A percentile compares a stretch with the other conserved stretches of the same genome.
These are phyloP conservation scores for Zapus hudsonius DNA, from an alignment of 2,113 vertebrate species.

Conservation along the genomic window DNA sequence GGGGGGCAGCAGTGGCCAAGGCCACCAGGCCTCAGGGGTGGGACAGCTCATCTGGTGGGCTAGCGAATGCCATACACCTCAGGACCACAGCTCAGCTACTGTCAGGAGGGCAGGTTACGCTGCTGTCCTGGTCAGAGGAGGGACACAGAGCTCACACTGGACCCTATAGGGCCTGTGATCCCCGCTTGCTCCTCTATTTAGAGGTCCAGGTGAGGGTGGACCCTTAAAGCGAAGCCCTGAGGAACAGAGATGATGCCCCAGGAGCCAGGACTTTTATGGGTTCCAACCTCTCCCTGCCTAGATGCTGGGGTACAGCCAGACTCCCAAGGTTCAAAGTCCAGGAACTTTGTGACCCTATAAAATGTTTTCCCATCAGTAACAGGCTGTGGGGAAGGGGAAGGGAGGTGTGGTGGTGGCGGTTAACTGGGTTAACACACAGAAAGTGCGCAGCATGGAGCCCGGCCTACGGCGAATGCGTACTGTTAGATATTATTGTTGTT, in stretches of 20 bases:
- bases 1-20: background rate
- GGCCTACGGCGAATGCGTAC: background rate
- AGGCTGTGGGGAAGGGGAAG: background rate
- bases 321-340: background rate
- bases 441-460: background rate
- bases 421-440: conserved; percentile 60
- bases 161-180: background rate
- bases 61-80: background rate
- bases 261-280: rapidly evolving
- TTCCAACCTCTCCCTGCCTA: background rate
- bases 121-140: background rate
- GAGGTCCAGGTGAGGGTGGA: background rate
- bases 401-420: no score
- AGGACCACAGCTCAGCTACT: background rate
- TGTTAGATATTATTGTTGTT: conserved; percentile 63
- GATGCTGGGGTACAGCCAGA: background rate
- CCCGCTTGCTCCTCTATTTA: background rate
- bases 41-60: background rate
- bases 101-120: rapidly evolving
- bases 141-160: rapidly evolving
- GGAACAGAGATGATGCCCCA: background rate
- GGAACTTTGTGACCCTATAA: background rate
- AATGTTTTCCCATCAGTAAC: background rate
- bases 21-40: rapidly evolving
- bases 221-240: background rate